Evolutionary conservation across 2,797 vertebrate genomes (phyloP), one percentile per base, ranked within the genome.

Genomic region (Sciurus vulgaris): DNA sequence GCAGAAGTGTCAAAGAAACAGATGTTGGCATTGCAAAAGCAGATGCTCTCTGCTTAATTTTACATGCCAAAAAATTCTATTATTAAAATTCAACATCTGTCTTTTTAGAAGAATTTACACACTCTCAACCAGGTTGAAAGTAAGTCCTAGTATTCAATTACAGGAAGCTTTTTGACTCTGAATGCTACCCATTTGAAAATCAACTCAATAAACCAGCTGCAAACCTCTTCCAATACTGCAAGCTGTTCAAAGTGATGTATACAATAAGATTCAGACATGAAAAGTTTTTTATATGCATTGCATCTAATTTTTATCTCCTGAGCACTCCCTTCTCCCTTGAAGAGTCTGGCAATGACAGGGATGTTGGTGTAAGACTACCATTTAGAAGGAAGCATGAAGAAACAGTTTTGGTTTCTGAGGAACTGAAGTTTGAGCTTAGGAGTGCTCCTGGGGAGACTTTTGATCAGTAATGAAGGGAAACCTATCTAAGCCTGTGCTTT

Each of bases 1-100:
- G 90, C 91, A 96, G 82, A 56, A 84, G 95, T 95, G 97, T 95
- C 96, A 97, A 93, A 97, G 91, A 97, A 97, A 89, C 93, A 98
- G 97, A 97, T 96, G 96, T 96, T 96, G 97, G 89, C 54, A 82
- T 78, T 97, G 59, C 47, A 97, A 94, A 90, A 97, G 22, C 56
- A 98, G 97, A 96, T 96, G 82, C 70, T 94, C 18, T 38, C 95
- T 95, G 96, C 88, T 59, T 96, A 82, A 93, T 91, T 76, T 96
- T 95, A 97, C 84, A 86, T 91, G 91, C 96, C 65, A 94, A 95
- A 93, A 94, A 90, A 96, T 96, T 93, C 95, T n/a, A 93, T 84
- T 94, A 87, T 96, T 97, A 92, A 98, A 97, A 96, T 20, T 95
- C 33, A 93, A 93, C 14, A 85, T 93, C 79, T 85, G 94, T 82